phyloP scores from a whole-genome alignment of 2,113 vertebrate species.

The Leptosomus discolor region DNA sequence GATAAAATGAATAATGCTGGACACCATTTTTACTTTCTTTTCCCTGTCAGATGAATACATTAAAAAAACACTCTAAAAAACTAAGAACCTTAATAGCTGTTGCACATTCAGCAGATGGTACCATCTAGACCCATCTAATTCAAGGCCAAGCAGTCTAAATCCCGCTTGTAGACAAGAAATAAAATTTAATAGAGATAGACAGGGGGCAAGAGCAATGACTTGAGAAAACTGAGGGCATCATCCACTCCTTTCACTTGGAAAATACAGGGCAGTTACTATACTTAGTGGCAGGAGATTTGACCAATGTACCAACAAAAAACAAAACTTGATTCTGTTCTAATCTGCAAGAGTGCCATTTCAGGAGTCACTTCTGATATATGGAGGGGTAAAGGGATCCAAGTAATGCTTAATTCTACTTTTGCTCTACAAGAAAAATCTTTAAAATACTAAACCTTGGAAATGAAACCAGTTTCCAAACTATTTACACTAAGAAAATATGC shows the following conservation, averaged over 20 bases:
- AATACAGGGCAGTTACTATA: not conserved
- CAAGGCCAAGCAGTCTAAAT: conserved; percentile 12
- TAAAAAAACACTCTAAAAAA: conserved; percentile 4
- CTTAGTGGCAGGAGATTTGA: not conserved
- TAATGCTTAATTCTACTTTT: not conserved
- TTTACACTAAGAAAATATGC: conserved; percentile 2
- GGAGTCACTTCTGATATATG: not conserved
- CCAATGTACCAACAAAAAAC: not conserved
- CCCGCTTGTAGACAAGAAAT: not conserved
- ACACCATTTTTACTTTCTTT: conserved; percentile 48
- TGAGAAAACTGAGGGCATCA: not conserved
- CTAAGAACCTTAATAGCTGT: conserved; percentile 27
- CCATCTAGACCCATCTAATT: conserved; percentile 41
- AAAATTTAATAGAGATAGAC: conserved; percentile 38
- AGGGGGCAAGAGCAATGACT: not conserved
- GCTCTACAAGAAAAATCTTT: not conserved
- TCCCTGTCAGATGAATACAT: conserved; percentile 47
- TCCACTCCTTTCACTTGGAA: not conserved
- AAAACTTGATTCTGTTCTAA: not conserved
- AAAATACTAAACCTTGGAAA: not conserved
- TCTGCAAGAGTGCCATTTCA: not conserved
- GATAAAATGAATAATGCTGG: conserved; percentile 55
- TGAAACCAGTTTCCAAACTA: conserved; percentile 8
- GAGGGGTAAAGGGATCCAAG: not conserved
- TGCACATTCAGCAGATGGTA: conserved; percentile 28